Evolutionary conservation across 1,140 invertebrate species (phyloP), one percentile per base, ranked within the genome.

Genomic region (Arctopsyche grandis): DNA sequence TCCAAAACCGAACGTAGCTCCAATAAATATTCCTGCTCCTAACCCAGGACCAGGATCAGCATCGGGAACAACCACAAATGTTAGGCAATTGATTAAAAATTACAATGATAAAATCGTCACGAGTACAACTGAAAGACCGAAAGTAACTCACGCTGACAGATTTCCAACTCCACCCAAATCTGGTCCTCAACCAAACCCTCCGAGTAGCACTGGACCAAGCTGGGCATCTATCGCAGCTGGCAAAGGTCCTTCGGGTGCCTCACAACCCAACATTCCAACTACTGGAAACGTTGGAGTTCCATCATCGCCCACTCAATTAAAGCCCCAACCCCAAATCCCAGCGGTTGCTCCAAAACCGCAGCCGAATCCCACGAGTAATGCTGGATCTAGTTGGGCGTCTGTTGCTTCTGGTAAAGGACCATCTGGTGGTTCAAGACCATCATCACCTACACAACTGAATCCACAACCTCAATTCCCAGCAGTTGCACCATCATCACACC

Each of bases 161-260:
- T 38, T 38, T 4, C 29, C 29, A 1, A 4, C 7, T 1, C 29
- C 7, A 38, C 29, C 29, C 29, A 38, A 52, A 52, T 21, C 58
- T 60, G 21, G 3, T 21, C n/a, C 58, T 60, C n/a, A 60, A 60
- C 58, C 58, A 3, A 60, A 4, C 21, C 58, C 58, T 21, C 0
- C 16, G 4, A 5, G 7, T 16, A 60, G 3, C n/a, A 19, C n/a
- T 0, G 58, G 58, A 21, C 9, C 22, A 7, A 66, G 24, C 26
- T 66, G 63, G 63, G 63, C 63, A 3, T 66, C 63, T 9, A 26
- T 66, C 12, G 63, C 63, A 26, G 63, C 63, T 66, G 63, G 63
- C 26, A 66, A 26, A 66, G 24, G 24, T 9, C 63, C 63, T 22
- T 12, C 10, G 12, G 9, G 9, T 10, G 63, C 5, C 26, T 24